Conservation (phyloP, 2,888 invertebrate species). For the Trichopoda pennipes region DNA sequence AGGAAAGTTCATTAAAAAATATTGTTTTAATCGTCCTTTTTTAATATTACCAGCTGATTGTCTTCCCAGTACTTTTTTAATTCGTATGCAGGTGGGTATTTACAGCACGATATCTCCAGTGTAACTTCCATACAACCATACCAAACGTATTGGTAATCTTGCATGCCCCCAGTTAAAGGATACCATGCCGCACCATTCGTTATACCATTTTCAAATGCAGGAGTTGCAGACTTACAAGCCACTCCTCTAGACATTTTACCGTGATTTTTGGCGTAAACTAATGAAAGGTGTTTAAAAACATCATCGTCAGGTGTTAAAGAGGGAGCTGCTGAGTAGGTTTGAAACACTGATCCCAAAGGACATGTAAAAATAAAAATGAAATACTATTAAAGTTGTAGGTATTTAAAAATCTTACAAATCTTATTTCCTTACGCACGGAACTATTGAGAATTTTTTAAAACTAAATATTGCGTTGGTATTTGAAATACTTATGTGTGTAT, state of each 20-base stretch:
- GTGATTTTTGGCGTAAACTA: slow-evolving; percentile 92
- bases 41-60: slow-evolving; percentile 87
- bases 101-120: slow-evolving; percentile 96
- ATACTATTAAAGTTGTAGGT: background rate
- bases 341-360: slow-evolving; percentile 89
- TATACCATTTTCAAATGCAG: slow-evolving; percentile 92
- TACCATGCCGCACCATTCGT: slow-evolving; percentile 98
- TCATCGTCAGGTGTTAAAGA: slow-evolving; percentile 95
- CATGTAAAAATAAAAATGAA: slow-evolving; percentile 79
- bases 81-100: slow-evolving; percentile 91
- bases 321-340: slow-evolving; percentile 90
- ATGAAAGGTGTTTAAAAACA: slow-evolving; percentile 92
- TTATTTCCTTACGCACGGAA: background rate
- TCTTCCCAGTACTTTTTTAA: slow-evolving; percentile 93
- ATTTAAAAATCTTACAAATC: background rate
- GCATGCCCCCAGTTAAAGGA: slow-evolving; percentile 87
- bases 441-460: background rate
- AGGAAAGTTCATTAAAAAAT: slow-evolving; percentile 17
- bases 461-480: background rate
- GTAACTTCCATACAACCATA: slow-evolving; percentile 98
- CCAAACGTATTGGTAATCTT: slow-evolving; percentile 95
- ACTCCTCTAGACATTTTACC: slow-evolving; percentile 93
- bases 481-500: background rate
- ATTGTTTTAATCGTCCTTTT: background rate
- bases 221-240: slow-evolving; percentile 89